These are phyloP conservation scores for Coelopa frigida DNA, from an alignment of 1,140 invertebrate species.

Conservation along the genomic window DNA sequence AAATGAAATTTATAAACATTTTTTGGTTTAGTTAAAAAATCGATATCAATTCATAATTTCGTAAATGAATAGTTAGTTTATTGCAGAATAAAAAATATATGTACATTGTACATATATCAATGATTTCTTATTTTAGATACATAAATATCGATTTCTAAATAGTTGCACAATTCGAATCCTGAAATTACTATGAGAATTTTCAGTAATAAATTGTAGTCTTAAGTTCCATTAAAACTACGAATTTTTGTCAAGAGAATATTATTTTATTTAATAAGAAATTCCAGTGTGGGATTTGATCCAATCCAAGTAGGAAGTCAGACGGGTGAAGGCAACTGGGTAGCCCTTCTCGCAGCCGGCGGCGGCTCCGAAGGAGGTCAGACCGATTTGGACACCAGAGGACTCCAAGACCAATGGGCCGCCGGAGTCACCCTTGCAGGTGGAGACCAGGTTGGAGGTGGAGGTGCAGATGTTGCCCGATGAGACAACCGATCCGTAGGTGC, in stretches of 20 bases:
- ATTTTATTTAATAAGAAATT: slow-evolving; percentile 12
- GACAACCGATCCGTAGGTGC: slow-evolving; percentile 19
- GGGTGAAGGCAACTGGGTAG: slow-evolving; percentile 48
- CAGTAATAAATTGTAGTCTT: no score
- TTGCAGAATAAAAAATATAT: no score
- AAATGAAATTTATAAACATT: no score
- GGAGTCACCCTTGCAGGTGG: slow-evolving; percentile 45
- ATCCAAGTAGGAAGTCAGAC: slow-evolving; percentile 47
- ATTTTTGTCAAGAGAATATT: not conserved
- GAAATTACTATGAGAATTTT: no score
- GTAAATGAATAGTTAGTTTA: no score
- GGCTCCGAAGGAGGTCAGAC: slow-evolving; percentile 50
- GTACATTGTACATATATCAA: no score
- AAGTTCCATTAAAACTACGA: no score
- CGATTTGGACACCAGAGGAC: slow-evolving; percentile 31
- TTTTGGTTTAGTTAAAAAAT: no score
- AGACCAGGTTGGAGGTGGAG: slow-evolving; percentile 18
- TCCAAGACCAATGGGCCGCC: slow-evolving; percentile 45
- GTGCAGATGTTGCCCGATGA: slow-evolving; percentile 28
- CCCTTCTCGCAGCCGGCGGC: slow-evolving; percentile 47
- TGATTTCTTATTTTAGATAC: no score
- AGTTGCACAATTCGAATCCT: no score
- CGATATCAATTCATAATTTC: no score
- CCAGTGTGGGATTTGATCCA: slow-evolving; percentile 47
- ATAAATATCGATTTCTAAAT: no score